Base-by-base conservation (phyloP, 2,797 vertebrate species). In the Phataginus tricuspis region DNA sequence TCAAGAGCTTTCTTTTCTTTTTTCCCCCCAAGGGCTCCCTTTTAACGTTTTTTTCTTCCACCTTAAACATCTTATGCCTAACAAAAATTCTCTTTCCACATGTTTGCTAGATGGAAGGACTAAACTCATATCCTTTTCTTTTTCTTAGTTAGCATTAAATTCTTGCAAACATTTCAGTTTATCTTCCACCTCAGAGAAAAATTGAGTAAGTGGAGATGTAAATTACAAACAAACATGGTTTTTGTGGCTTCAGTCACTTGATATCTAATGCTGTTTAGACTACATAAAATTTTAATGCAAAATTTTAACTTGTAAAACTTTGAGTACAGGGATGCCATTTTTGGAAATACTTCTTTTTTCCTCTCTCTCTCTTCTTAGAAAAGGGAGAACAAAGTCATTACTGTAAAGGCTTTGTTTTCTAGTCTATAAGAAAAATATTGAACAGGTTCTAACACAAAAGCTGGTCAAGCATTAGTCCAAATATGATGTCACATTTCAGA, bases 121-220 rank as follows among this genome's bases (percentile, higher is more conserved):
- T 91, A 91, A 91, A 57, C 6, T 37, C 31, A 7, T 74, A 45
- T 21, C 14, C 21, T 89, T 79, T 66, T 19, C 59, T 87, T 69
- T 61, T 72, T 93, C 21, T 16, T 63, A 64, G 31, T 68, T 39
- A 64, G 11, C 31, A 93, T 86, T 64, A 80, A n/a, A 68, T 68
- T 79, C 49, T 78, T 82, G 25, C 23, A 88, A 64, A 23, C 8
- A 42, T 89, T 86, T 94, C 74, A 95, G 49, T 79, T 95, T 77
- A 74, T 88, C 18, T 92, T 95, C 61, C 34, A 49, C 14, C 7
- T 93, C 14, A 37, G 39, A 82, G 25, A 25, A 64, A 64, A 94
- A 87, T 12, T 93, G 55, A 93, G 68, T 79, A 71, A 75, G 37
- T 39, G 69, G 55, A 68, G 69, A 77, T 25, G 23, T 57, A 77